phyloP scores from a whole-genome alignment of 2,797 vertebrate genomes.

The Paguma larvata region DNA sequence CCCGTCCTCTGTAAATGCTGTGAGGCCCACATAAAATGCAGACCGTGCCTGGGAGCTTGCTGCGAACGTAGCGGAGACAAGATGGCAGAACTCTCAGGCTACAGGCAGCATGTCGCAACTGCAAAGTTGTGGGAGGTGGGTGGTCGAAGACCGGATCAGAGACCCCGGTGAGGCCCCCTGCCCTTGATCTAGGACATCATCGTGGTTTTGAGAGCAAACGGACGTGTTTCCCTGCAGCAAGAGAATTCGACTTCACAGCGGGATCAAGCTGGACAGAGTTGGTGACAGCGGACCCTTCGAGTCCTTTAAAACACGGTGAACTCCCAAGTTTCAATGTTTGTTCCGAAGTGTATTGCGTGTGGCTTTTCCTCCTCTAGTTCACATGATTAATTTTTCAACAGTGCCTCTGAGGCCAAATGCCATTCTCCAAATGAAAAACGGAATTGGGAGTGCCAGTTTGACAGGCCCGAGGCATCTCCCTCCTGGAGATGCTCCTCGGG shows the following conservation, averaged over 20 bases:
- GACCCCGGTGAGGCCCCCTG: background rate
- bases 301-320: background rate
- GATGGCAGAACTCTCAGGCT: background rate
- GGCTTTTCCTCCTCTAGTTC: background rate
- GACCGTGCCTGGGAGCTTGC: background rate
- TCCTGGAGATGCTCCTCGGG: too few species aligned
- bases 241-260: background rate
- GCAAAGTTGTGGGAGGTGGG: background rate
- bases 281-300: background rate
- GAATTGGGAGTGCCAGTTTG: too few species aligned
- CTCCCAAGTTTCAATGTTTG: background rate
- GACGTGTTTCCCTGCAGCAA: background rate
- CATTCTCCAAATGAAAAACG: background rate
- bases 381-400: background rate
- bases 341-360: background rate
- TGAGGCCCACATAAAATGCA: too few species aligned
- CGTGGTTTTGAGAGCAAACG: background rate
- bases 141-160: background rate
- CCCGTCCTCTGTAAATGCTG: background rate
- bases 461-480: background rate
- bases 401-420: background rate
- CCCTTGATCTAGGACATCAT: constrained; percentile 15
- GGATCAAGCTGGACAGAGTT: background rate
- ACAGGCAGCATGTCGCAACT: background rate
- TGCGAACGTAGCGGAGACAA: background rate